Evolutionary conservation across 1,140 invertebrate species (phyloP).

Genomic region (Euura saliciscinereae): DNA sequence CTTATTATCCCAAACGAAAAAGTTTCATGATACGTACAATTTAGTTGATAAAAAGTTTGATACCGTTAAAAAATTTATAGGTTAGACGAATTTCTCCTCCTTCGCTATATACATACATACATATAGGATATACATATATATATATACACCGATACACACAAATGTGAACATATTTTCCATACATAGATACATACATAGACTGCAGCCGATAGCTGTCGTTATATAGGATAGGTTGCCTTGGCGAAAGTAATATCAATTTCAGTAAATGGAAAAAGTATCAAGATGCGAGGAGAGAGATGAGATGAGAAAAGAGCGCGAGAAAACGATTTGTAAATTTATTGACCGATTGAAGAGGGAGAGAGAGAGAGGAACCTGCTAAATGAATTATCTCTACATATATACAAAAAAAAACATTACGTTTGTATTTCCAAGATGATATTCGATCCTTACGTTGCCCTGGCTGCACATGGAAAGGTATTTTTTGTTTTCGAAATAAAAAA

Average conservation of each 20-base stretch:
- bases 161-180: not conserved
- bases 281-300: constrained; percentile 27
- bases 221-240: constrained; percentile 14
- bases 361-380: not conserved
- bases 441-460: too few species aligned
- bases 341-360: constrained; percentile 22
- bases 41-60: too few species aligned
- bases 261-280: constrained; percentile 55
- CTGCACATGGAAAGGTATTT: too few species aligned
- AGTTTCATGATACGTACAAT: too few species aligned
- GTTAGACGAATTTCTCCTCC: too few species aligned
- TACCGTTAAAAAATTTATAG: too few species aligned
- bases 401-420: not conserved
- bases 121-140: too few species aligned
- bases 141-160: too few species aligned
- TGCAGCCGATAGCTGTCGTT: not conserved
- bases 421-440: too few species aligned
- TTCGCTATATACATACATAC: too few species aligned
- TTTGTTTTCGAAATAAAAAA: not conserved
- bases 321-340: constrained; percentile 38
- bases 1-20: too few species aligned
- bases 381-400: constrained; percentile 2
- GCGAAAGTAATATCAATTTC: constrained; percentile 53
- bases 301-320: not conserved
- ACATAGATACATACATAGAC: not conserved